These are phyloP conservation scores for Philopedon plagiatum DNA, from an alignment of 2,888 invertebrate genomes.

Conservation along the genomic window DNA sequence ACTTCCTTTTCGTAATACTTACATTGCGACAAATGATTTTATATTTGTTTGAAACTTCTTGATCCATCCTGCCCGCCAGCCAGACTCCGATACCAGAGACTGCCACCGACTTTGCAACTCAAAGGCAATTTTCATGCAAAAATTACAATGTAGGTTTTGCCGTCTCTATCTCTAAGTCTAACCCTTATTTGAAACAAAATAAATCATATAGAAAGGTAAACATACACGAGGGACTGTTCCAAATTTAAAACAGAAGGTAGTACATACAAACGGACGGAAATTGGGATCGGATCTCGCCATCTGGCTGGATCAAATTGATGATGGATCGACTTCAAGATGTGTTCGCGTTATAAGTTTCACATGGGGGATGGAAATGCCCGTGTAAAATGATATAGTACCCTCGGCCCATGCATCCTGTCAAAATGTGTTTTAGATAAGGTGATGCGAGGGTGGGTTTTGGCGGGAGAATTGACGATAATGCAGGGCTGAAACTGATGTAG, in stretches of 20 bases:
- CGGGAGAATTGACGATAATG: not conserved
- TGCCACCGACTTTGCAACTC: too few relatives aligned
- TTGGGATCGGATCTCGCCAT: constrained; percentile 23
- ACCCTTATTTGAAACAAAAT: too few relatives aligned
- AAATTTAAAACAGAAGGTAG: constrained; percentile 41
- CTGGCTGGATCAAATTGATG: constrained; percentile 35
- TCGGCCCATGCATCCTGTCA: constrained; percentile 9
- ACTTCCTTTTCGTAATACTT: too few relatives aligned
- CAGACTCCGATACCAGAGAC: too few relatives aligned
- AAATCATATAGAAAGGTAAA: too few relatives aligned
- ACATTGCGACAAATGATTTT: too few relatives aligned
- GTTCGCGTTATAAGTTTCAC: not conserved
- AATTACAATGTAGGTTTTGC: too few relatives aligned
- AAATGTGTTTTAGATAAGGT: constrained; percentile 2
- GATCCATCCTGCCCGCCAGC: too few relatives aligned
- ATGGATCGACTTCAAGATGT: constrained; percentile 22
- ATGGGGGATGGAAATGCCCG: constrained; percentile 16
- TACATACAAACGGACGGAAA: constrained; percentile 30
- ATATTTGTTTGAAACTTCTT: too few relatives aligned
- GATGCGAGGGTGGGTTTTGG: constrained; percentile 1
- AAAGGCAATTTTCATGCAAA: too few relatives aligned
- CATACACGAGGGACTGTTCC: constrained; percentile 21
- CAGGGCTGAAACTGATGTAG: too few relatives aligned
- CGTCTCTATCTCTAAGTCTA: too few relatives aligned
- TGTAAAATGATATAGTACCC: constrained; percentile 13